A percentile compares a stretch with the other conserved stretches of the same genome.
Evolutionary conservation across 1,140 invertebrate genomes (phyloP).

Genomic region (Megathymus violae): DNA sequence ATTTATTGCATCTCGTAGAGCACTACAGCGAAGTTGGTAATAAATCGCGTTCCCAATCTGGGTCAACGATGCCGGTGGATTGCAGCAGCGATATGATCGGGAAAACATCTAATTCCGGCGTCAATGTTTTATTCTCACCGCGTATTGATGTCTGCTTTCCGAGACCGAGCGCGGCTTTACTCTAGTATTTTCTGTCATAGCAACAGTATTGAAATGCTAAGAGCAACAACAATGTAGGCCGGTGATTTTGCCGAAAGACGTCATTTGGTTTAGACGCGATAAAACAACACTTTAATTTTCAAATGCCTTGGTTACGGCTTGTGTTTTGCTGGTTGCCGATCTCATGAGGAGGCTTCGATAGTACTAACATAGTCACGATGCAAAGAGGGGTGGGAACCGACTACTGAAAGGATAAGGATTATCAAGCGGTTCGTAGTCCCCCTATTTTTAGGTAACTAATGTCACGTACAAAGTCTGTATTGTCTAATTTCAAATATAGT

Average conservation of each 20-base stretch:
- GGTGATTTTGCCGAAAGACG: constrained; percentile 23
- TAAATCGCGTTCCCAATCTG: constrained; percentile 51
- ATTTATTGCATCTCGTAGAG: constrained; percentile 41
- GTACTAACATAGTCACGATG: too few relatives aligned
- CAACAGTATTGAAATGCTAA: constrained; percentile 48
- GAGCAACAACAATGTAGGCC: constrained; percentile 35
- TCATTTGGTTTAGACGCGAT: constrained; percentile 34
- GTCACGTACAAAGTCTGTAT: too few relatives aligned
- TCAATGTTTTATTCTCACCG: constrained; percentile 53
- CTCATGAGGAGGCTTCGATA: not conserved
- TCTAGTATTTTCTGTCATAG: constrained; percentile 64
- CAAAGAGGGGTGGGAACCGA: too few relatives aligned
- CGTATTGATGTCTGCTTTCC: constrained; percentile 45
- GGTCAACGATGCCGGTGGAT: constrained; percentile 54
- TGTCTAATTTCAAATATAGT: too few relatives aligned
- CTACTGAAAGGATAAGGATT: too few relatives aligned
- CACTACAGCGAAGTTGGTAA: constrained; percentile 42
- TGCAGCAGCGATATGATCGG: constrained; percentile 43
- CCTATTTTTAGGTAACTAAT: too few relatives aligned
- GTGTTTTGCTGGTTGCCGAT: not conserved
- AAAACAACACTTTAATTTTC: constrained; percentile 1
- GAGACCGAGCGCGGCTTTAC: constrained; percentile 49
- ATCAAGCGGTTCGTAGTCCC: too few relatives aligned
- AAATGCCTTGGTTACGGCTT: not conserved
- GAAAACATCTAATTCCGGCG: constrained; percentile 70